Evolutionary conservation across 1,140 invertebrate species (phyloP), one percentile per base, ranked within the genome.

Genomic region (Sycophila sp.): DNA sequence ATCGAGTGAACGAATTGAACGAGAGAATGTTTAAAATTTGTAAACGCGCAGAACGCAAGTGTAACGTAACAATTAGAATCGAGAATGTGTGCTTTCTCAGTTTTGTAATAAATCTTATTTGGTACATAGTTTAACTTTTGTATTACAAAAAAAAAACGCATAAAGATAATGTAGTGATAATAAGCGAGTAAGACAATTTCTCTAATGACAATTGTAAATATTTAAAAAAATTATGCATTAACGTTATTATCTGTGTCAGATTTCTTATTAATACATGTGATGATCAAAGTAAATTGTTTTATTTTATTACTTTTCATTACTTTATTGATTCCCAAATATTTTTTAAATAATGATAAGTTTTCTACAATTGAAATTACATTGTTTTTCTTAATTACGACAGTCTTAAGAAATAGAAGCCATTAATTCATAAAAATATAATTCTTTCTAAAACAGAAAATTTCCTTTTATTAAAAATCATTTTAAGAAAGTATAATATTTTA

Each of bases 91-190:
- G n/a, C 62, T 60, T 79, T 74, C 59, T 63, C 74, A 81, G 77
- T 82, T 73, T 82, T 82, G 74, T 80, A 80, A 75, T 68, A 71
- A 76, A 73, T 79, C 74, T 76, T 76, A 74, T 82, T 81, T 80
- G 73, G 76, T 75, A 71, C 78, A 80, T 82, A 82, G 74, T 80
- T 78, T 79, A 80, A 81, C 74, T 80, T 82, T 82, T 83, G 79
- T 81, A 77, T 71, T 74, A 68, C 53, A 69, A 68, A 74, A 73
- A 72, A 75, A 63, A 74, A 67, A 56, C 17, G 7, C 26, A 36
- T 38, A 53, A 38, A 40, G 56, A 34, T 30, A 55, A 65, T 45
- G 45, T 60, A 45, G 40, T 30, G 13, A 30, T n/a, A n/a, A n/a
- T n/a, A n/a, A n/a, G n/a, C n/a, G 24, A 24, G 15, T 7, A 22